Percentiles rank a stretch among this genome's conserved stretches.
Evolutionary conservation across 2,888 invertebrate genomes (phyloP).

Genomic region (Nomada flava): DNA sequence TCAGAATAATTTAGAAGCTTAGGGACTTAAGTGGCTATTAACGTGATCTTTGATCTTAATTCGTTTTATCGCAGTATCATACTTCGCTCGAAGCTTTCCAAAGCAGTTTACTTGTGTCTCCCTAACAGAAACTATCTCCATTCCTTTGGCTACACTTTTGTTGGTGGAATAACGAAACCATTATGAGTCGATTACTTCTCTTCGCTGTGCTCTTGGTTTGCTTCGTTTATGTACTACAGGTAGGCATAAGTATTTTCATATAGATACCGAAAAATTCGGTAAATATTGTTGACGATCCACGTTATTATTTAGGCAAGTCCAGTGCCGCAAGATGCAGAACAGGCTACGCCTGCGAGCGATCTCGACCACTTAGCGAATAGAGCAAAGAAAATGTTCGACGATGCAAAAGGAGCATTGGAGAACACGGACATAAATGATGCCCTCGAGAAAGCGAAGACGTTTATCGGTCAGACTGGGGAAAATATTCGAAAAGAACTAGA

Average conservation of each 20-base stretch:
- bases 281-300: not conserved
- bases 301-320: conserved; percentile 46
- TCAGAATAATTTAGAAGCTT: conserved; percentile 26
- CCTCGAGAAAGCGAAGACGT: conserved; percentile 62
- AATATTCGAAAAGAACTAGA: conserved; percentile 65
- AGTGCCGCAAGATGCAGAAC: conserved; percentile 24
- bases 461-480: conserved; percentile 67
- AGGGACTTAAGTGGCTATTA: conserved; percentile 42
- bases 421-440: conserved; percentile 64
- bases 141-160: not conserved
- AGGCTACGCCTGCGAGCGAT: not conserved
- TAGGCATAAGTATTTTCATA: conserved; percentile 36
- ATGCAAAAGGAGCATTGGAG: conserved; percentile 59
- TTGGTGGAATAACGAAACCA: not conserved
- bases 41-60: conserved; percentile 63
- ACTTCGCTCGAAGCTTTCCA: conserved; percentile 19
- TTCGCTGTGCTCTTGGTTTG: conserved; percentile 63
- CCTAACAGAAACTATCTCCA: conserved; percentile 27
- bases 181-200: conserved; percentile 72
- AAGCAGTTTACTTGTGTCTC: conserved; percentile 39
- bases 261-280: not conserved
- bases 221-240: conserved; percentile 70
- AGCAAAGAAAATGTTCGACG: conserved; percentile 46
- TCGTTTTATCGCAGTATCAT: conserved; percentile 44
- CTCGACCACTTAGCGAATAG: not conserved